A percentile compares a stretch with the other conserved stretches of the same genome.
These are phyloP conservation scores for Crotophaga sulcirostris DNA, from an alignment of 2,113 vertebrate genomes.

Conservation along the genomic window DNA sequence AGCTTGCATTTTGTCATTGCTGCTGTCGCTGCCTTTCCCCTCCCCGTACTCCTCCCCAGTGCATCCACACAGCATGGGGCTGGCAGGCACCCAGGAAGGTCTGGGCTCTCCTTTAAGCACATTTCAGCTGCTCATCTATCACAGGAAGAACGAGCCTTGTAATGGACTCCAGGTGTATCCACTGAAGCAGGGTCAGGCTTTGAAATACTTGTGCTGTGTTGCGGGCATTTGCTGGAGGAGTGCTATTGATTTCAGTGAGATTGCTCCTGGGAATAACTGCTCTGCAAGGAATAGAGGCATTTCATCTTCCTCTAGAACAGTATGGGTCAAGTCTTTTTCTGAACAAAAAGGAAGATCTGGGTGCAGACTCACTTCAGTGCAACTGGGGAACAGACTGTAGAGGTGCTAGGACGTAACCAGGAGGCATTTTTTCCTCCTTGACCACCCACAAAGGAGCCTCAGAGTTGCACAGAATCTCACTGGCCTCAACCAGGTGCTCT, in stretches of 20 bases:
- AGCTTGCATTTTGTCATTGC: background rate
- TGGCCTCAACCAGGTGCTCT: rapidly evolving
- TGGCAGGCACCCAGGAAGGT: background rate
- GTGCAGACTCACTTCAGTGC: background rate
- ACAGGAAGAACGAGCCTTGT: background rate
- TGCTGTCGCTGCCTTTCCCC: rapidly evolving
- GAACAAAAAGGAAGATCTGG: background rate
- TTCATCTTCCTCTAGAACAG: background rate
- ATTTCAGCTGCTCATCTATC: background rate
- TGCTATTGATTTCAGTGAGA: background rate
- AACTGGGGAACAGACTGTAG: background rate
- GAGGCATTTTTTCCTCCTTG: background rate
- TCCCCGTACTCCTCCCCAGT: background rate
- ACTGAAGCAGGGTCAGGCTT: background rate
- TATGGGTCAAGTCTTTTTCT: background rate
- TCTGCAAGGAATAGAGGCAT: background rate
- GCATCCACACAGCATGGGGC: rapidly evolving
- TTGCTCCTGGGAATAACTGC: background rate
- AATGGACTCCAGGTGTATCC: background rate
- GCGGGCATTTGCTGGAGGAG: background rate
- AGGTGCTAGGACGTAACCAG: background rate
- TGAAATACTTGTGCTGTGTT: background rate
- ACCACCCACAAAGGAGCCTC: background rate
- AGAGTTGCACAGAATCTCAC: background rate
- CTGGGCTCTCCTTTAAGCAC: rapidly evolving